Evolutionary conservation across 2,797 vertebrate species (phyloP), one percentile per base, ranked within the genome.

Genomic region (Percopsis omiscomaycus): DNA sequence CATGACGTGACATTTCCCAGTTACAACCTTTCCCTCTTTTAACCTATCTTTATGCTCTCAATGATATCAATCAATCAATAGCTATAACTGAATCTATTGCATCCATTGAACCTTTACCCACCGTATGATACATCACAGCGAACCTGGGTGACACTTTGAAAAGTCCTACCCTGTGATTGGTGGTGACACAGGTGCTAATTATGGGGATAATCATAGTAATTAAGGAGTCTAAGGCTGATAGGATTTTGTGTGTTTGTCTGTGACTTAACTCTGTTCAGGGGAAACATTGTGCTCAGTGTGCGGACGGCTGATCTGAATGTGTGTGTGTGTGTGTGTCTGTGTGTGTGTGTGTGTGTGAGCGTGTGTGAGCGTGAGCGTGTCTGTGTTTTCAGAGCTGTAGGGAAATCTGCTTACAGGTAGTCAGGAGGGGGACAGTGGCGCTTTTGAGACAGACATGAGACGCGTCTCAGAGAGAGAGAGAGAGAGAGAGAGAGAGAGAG

Each of bases 151-250:
- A 79, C 74, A 77, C 42, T 61, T 74, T 66, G 8, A 55, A 67
- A 83, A 74, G 59, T 66, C 71, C 48, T 60, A 81, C 66, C 72
- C 71, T 76, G 72, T 85, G 67, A 85, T 88, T 88, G 78, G 61
- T 77, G 68, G 75, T 74, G 83, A 84, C 83, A 84, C 71, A 84
- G 79, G 79, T 80, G 61, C 75, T 76, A 75, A 82, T 89, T 80
- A 84, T 22, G 42, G 75, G 51, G 71, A 67, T 89, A 87, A 90
- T 90, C 71, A 89, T 71, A 89, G 86, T 87, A 78, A 89, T 87
- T 83, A 84, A 74, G 61, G 73, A 69, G 69, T 70, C 78, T 76
- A 68, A 73, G 71, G 71, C 75, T 84, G 77, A 83, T 78, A 65
- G 81, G 86, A 81, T 78, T 83, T 76, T 58, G 53, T 64, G 70